phyloP scores from a whole-genome alignment of 2,888 invertebrate species.

The Athalia rosae region DNA sequence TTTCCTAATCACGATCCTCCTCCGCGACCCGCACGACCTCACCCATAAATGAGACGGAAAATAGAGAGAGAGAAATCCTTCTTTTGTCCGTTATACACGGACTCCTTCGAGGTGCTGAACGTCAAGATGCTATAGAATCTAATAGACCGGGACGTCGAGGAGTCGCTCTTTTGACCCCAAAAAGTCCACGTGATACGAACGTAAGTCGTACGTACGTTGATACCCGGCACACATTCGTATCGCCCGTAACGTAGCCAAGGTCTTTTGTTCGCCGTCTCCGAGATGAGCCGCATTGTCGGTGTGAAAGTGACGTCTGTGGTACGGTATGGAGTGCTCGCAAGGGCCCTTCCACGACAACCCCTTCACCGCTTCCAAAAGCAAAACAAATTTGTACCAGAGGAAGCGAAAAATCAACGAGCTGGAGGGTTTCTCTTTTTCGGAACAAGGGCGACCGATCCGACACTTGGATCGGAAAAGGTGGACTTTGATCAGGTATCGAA shows the following conservation, averaged over 20 bases:
- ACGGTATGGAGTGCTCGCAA: not conserved
- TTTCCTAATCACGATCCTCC: conserved; percentile 23
- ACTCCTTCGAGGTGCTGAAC: conserved; percentile 16
- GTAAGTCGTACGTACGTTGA: conserved; percentile 9
- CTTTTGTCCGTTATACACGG: conserved; percentile 28
- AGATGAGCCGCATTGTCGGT: conserved; percentile 9
- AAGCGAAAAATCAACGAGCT: too few species aligned
- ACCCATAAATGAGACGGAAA: conserved; percentile 23
- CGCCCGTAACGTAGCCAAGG: not conserved
- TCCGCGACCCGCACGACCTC: conserved; percentile 4
- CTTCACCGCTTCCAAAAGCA: too few species aligned
- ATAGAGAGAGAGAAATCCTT: conserved; percentile 28
- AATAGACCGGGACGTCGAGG: conserved; percentile 28
- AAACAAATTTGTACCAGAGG: too few species aligned
- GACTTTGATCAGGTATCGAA: too few species aligned
- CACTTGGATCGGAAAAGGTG: too few species aligned
- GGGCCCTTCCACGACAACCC: not conserved
- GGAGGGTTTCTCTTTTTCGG: too few species aligned
- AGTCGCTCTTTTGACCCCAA: conserved; percentile 32
- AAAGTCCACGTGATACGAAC: conserved; percentile 20
- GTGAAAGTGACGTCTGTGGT: not conserved
- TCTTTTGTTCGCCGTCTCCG: conserved; percentile 29
- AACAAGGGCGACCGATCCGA: too few species aligned
- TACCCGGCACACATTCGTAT: not conserved
- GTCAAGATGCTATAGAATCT: conserved; percentile 41